Evolutionary conservation across 2,888 invertebrate species (phyloP).

Genomic region (Sphaeridia pumilis): DNA sequence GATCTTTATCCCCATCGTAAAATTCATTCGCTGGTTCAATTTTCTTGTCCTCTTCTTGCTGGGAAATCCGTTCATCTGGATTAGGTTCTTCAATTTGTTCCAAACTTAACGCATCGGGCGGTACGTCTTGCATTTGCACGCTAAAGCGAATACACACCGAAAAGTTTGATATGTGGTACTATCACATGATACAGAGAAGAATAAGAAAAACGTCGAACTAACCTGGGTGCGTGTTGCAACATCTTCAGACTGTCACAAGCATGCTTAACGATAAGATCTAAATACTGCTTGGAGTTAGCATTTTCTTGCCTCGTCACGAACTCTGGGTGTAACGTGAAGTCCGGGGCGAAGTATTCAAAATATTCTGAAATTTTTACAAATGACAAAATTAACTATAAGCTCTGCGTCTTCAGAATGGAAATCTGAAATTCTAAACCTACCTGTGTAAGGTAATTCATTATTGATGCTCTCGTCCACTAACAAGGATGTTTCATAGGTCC

Average conservation of each 20-base stretch:
- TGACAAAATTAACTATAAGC: too few species aligned
- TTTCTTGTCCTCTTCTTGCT: slow-evolving; percentile 65
- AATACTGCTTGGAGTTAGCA: slow-evolving; percentile 87
- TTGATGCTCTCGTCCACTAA: slow-evolving; percentile 84
- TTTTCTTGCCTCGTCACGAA: slow-evolving; percentile 77
- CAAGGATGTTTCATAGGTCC: slow-evolving; percentile 97
- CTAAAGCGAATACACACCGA: slow-evolving; percentile 39
- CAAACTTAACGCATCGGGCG: slow-evolving; percentile 66
- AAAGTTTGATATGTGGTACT: background rate
- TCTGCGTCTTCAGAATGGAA: background rate
- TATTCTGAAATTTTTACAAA: slow-evolving; percentile 57
- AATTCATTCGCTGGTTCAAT: slow-evolving; percentile 78
- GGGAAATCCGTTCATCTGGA: slow-evolving; percentile 59
- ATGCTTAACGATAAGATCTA: slow-evolving; percentile 75
- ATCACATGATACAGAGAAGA: background rate
- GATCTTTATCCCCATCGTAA: slow-evolving; percentile 80
- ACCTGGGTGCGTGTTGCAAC: slow-evolving; percentile 76
- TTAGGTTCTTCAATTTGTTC: slow-evolving; percentile 63
- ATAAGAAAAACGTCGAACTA: slow-evolving; percentile 1
- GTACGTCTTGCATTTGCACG: slow-evolving; percentile 95
- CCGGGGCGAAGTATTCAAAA: slow-evolving; percentile 92
- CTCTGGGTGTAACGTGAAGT: slow-evolving; percentile 90
- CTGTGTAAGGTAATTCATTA: slow-evolving; percentile 85
- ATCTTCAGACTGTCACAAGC: slow-evolving; percentile 87
- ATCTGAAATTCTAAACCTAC: slow-evolving; percentile 34